Evolutionary conservation across 2,797 vertebrate species (phyloP).

Genomic region (Lithobates sylvaticus): DNA sequence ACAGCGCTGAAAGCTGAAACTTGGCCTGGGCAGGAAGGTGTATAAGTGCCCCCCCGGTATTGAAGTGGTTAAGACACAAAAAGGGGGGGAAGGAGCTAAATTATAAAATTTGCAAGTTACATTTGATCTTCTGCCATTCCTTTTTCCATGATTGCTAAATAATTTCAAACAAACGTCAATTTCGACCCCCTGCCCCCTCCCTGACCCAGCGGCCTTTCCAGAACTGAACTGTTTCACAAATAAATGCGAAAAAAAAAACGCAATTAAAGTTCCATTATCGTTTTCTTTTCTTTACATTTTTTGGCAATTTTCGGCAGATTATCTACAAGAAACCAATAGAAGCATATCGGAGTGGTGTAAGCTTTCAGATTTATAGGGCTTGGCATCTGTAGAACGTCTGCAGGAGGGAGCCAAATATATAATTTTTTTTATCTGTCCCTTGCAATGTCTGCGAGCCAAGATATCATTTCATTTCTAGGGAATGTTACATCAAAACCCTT

Average conservation of each 20-base stretch:
- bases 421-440: slow-evolving; percentile 12
- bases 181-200: not conserved
- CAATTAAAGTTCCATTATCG: not conserved
- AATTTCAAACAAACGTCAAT: not conserved
- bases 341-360: not conserved
- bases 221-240: not conserved
- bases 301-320: slow-evolving; percentile 13
- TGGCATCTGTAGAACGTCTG: not conserved
- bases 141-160: not conserved
- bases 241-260: not conserved
- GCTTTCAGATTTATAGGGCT: slow-evolving; percentile 17
- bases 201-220: slow-evolving; percentile 24
- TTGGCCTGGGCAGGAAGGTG: too few species aligned
- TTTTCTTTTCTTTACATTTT: slow-evolving; percentile 2
- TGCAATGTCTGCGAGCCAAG: not conserved
- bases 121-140: too few species aligned
- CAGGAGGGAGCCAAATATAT: not conserved
- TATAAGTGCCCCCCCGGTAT: too few species aligned
- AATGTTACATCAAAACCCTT: not conserved
- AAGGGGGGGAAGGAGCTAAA: too few species aligned
- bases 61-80: too few species aligned
- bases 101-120: too few species aligned
- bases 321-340: slow-evolving; percentile 3
- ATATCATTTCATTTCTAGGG: not conserved
- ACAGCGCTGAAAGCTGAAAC: too few species aligned